These are phyloP conservation scores for Gila orcuttii DNA, from an alignment of 2,113 vertebrate species.

Conservation along the genomic window DNA sequence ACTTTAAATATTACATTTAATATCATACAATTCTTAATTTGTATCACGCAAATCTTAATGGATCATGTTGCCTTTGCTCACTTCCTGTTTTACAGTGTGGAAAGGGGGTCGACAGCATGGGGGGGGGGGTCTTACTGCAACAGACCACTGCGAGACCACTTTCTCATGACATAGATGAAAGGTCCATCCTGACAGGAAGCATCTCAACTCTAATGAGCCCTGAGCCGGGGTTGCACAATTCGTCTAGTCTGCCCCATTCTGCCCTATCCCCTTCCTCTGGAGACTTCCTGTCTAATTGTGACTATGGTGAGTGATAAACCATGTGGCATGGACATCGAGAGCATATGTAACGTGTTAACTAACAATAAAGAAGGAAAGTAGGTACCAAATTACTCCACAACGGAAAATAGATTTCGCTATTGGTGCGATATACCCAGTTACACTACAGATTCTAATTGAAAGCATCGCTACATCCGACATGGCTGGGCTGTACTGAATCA, in stretches of 20 bases:
- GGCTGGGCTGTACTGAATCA: neutral
- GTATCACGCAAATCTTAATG: neutral
- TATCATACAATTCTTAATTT: neutral
- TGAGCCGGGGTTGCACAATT: conserved; percentile 14
- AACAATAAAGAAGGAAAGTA: neutral
- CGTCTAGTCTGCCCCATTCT: conserved; percentile 17
- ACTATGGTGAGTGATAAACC: conserved; percentile 50
- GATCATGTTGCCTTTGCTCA: neutral
- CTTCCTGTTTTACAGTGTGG: neutral
- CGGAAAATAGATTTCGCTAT: neutral
- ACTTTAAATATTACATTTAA: too few relatives aligned
- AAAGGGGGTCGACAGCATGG: conserved; percentile 34
- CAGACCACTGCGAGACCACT: conserved; percentile 22
- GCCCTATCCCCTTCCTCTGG: conserved; percentile 43
- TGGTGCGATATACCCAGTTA: neutral
- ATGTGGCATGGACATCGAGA: conserved; percentile 37
- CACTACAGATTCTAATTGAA: neutral
- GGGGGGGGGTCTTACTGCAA: conserved; percentile 43
- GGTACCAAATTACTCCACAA: too few relatives aligned
- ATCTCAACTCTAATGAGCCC: conserved; percentile 34
- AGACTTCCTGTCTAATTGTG: conserved; percentile 57
- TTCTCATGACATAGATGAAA: conserved; percentile 59
- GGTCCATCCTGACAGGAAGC: conserved; percentile 60
- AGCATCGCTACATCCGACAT: neutral
- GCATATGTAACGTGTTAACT: conserved; percentile 20